Conservation (phyloP, 2,888 invertebrate species). For the Xanthia togata region DNA sequence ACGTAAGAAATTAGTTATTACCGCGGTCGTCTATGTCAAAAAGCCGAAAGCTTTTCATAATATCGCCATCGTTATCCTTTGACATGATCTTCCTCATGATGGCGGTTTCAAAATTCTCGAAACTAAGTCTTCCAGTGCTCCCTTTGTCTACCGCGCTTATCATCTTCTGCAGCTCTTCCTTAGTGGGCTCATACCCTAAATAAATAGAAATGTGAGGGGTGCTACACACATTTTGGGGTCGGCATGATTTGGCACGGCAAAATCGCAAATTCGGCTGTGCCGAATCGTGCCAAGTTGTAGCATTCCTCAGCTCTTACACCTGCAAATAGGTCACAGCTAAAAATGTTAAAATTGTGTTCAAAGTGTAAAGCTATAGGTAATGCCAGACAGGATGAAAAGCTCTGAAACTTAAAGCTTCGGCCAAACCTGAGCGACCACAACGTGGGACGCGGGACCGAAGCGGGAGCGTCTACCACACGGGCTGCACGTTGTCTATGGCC, state of each 20-base stretch:
- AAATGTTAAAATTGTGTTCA: not conserved
- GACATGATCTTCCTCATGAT: slow-evolving; percentile 88
- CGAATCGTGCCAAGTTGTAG: not conserved
- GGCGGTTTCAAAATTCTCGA: slow-evolving; percentile 86
- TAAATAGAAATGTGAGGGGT: not conserved
- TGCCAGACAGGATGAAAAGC: not conserved
- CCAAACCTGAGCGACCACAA: too few species aligned
- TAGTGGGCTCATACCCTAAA: slow-evolving; percentile 86
- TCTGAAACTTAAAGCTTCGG: too few species aligned
- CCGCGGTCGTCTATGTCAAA: slow-evolving; percentile 85
- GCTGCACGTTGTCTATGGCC: too few species aligned
- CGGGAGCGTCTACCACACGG: too few species aligned
- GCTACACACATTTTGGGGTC: not conserved
- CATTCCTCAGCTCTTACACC: not conserved
- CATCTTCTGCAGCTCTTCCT: slow-evolving; percentile 86
- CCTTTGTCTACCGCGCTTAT: slow-evolving; percentile 85
- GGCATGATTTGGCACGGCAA: not conserved
- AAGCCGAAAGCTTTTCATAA: slow-evolving; percentile 88
- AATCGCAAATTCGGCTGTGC: not conserved
- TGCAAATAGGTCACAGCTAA: not conserved
- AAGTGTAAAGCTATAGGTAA: not conserved
- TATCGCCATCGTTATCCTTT: slow-evolving; percentile 83
- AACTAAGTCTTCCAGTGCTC: slow-evolving; percentile 83
- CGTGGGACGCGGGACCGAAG: too few species aligned
- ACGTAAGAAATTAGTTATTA: slow-evolving; percentile 52